Percentiles rank a stretch among this genome's conserved stretches.
These are phyloP conservation scores for Caligus rogercresseyi DNA, from an alignment of 1,140 invertebrate species.

Conservation along the genomic window DNA sequence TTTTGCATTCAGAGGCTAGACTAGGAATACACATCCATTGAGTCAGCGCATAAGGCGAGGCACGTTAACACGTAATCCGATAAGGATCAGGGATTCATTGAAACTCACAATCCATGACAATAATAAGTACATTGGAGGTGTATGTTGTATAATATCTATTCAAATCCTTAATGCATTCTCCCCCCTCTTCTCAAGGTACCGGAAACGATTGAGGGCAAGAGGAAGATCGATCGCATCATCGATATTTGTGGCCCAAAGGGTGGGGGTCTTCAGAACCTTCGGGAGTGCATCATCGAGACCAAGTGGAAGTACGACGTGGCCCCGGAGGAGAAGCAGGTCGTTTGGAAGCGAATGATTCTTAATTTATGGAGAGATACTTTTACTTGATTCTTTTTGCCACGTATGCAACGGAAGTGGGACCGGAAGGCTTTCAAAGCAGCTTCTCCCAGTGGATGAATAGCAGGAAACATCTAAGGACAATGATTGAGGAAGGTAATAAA, in stretches of 20 bases:
- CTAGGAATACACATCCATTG: too few species aligned
- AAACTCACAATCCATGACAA: too few species aligned
- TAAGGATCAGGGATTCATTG: too few species aligned
- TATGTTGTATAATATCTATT: too few species aligned
- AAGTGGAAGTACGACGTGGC: slow-evolving; percentile 20
- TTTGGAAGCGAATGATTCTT: slow-evolving; percentile 18
- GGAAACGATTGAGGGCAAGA: slow-evolving; percentile 3
- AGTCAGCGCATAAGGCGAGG: too few species aligned
- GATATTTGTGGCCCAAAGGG: slow-evolving; percentile 20
- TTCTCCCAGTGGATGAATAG: slow-evolving; percentile 13
- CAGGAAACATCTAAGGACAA: slow-evolving; percentile 1
- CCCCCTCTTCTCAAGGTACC: too few species aligned
- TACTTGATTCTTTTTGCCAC: slow-evolving; percentile 14
- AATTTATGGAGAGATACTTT: slow-evolving; percentile 20
- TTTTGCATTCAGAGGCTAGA: too few species aligned
- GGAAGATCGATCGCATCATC: slow-evolving; percentile 10
- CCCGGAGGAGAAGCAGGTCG: slow-evolving; percentile 18
- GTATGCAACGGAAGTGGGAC: slow-evolving; percentile 11
- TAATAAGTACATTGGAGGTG: too few species aligned
- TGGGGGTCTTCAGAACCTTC: slow-evolving; percentile 7
- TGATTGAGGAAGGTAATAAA: slow-evolving; percentile 13
- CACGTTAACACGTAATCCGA: too few species aligned
- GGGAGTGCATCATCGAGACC: slow-evolving; percentile 19
- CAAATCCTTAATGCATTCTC: too few species aligned
- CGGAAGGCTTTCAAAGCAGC: slow-evolving; percentile 8